Evolutionary conservation across 2,113 vertebrate genomes (phyloP).

Genomic region (Dipodomys spectabilis): DNA sequence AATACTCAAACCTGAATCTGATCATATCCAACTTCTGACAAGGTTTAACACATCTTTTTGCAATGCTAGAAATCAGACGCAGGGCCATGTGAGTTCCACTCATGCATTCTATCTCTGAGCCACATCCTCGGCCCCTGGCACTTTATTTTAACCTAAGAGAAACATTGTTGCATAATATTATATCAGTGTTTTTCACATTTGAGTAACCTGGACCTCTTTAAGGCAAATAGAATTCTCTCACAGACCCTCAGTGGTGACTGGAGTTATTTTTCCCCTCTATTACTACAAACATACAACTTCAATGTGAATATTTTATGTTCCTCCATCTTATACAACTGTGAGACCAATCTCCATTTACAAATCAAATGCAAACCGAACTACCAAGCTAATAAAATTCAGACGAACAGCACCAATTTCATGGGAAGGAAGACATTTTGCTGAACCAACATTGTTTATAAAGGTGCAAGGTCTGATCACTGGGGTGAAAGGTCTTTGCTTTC

Average conservation of each 20-base stretch:
- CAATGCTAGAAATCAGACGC: background rate
- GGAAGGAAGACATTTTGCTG: conserved; percentile 44
- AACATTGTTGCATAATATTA: background rate
- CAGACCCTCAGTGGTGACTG: background rate
- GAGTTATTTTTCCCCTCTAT: conserved; percentile 34
- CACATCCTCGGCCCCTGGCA: no score
- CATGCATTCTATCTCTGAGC: background rate
- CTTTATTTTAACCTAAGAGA: background rate
- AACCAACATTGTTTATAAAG: conserved; percentile 42
- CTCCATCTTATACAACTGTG: background rate
- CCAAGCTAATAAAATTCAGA: conserved; percentile 21
- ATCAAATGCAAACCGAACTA: conserved; percentile 32
- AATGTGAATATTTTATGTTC: conserved; percentile 34
- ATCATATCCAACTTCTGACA: background rate
- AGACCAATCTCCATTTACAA: conserved; percentile 7
- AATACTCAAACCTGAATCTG: conserved; percentile 46
- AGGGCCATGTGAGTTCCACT: background rate
- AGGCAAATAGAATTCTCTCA: conserved; percentile 8
- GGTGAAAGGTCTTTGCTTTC: background rate
- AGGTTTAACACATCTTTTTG: background rate
- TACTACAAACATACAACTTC: conserved; percentile 13
- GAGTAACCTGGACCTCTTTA: background rate
- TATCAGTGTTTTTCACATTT: background rate
- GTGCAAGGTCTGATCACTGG: background rate
- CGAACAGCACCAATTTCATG: background rate